phyloP scores from a whole-genome alignment of 1,140 invertebrate genomes.

The Lucilia cuprina region DNA sequence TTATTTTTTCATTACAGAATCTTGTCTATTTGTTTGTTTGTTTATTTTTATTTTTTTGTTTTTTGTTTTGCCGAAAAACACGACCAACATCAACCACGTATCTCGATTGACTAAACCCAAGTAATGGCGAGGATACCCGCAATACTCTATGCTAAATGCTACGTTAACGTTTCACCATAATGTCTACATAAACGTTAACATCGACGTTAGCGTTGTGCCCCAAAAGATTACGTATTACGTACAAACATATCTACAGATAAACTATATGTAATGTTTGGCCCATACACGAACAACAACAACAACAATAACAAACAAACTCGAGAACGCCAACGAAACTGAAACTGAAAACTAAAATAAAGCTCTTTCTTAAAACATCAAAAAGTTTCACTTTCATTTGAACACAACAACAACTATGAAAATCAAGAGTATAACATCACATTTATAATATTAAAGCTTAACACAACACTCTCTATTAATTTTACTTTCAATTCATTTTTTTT shows the following conservation, averaged over 20 bases:
- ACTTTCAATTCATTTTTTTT: not conserved
- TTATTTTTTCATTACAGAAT: not conserved
- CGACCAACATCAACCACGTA: constrained; percentile 63
- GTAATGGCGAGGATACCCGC: constrained; percentile 60
- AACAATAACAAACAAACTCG: not conserved
- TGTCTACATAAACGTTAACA: not conserved
- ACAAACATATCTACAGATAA: not conserved
- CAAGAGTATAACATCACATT: no score
- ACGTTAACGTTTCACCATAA: not conserved
- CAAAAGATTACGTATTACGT: constrained; percentile 27
- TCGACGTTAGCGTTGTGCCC: constrained; percentile 4
- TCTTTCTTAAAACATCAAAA: constrained; percentile 36
- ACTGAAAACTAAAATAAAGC: not conserved
- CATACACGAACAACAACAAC: constrained; percentile 36
- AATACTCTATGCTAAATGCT: constrained; percentile 46
- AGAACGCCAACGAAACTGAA: not conserved
- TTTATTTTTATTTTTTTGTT: constrained; percentile 39
- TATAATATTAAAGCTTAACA: not conserved
- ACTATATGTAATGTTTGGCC: not conserved
- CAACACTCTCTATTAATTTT: not conserved
- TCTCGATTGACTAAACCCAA: constrained; percentile 63
- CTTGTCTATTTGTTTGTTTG: constrained; percentile 34
- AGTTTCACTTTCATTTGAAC: constrained; percentile 30
- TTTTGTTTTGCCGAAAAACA: constrained; percentile 54
- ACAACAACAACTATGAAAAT: not conserved